phyloP scores from a whole-genome alignment of 2,113 vertebrate genomes.

The Salvelinus sp. region DNA sequence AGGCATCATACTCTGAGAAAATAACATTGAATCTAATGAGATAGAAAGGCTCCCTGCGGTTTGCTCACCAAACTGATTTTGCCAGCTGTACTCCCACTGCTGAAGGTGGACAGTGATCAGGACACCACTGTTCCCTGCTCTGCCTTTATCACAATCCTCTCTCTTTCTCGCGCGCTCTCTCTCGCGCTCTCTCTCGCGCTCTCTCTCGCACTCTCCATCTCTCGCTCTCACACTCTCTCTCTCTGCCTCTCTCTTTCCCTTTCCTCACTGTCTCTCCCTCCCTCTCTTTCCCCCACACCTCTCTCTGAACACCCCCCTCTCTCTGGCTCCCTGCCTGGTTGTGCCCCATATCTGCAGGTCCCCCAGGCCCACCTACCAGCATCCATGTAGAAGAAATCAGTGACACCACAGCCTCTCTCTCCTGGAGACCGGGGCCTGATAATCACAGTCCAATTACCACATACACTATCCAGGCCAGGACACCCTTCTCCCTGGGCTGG shows the following conservation, averaged over 20 bases:
- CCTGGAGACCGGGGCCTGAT: constrained; percentile 94
- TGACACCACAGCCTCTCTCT: constrained; percentile 91
- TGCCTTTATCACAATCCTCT: not conserved
- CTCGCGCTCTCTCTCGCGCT: no score
- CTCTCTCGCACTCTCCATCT: not conserved
- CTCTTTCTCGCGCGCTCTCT: not conserved
- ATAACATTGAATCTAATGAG: constrained; percentile 60
- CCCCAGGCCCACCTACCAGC: constrained; percentile 89
- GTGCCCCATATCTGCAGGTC: constrained; percentile 75
- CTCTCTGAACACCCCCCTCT: not conserved
- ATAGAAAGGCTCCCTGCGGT: constrained; percentile 51
- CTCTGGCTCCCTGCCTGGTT: constrained; percentile 33
- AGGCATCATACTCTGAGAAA: constrained; percentile 11
- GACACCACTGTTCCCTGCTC: constrained; percentile 11
- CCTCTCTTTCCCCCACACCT: not conserved
- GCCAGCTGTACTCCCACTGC: constrained; percentile 41
- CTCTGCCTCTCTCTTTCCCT: constrained; percentile 9
- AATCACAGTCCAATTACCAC: constrained; percentile 96
- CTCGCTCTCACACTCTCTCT: not conserved
- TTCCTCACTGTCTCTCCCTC: not conserved
- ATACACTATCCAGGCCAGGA: constrained; percentile 91
- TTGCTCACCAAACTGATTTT: constrained; percentile 37
- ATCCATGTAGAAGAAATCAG: constrained; percentile 93
- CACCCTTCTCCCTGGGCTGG: constrained; percentile 97
- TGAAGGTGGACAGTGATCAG: constrained; percentile 23